Base-by-base conservation (phyloP, 1,140 invertebrate species). In the Amyelois transitella region DNA sequence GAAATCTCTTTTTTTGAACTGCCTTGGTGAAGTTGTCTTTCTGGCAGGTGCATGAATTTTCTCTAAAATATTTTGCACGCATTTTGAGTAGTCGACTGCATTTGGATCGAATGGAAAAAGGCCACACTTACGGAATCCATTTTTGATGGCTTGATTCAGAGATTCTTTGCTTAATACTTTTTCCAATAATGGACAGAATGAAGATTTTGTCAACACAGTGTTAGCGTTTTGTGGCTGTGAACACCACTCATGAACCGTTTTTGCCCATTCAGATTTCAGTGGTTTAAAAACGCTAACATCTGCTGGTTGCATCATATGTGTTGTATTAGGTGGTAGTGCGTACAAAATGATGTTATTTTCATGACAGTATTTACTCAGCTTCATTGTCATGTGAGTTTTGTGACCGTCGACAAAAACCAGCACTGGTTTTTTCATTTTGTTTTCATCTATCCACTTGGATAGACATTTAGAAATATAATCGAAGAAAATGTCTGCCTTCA, bases 401-500 rank as follows among this genome's bases (percentile, higher is more conserved):
- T 32, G 28, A 32, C 28, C 28, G 28, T 32, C 28, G 28, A 48
- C 45, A 20, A 48, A 48, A 48, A 48, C 45, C 18, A 53, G 55
- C 47, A 63, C 57, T 10, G 64, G 57, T 53, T 60, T 67, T 47
- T 52, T 54, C 10, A 65, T 19, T 12, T 62, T 47, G 17, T 55
- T 53, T 12, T 51, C 43, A 21, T 43, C 43, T 19, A 65, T 6
- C 50, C 60, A 62, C 38, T 62, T 54, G 49, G 53, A 32, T n/a
- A 58, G 49, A 12, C 43, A 48, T 43, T 62, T 58, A 22, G 38
- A 28, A 12, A 62, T 45, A 47, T 65, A 62, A 18, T 65, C 55
- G 45, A 44, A 65, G 58, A 65, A 71, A 22, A 58, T 57, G 43
- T 65, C 58, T 18, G 38, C 55, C 56, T 51, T 58, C 63, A 62